Evolutionary conservation across 1,140 invertebrate species (phyloP), one percentile per base, ranked within the genome.

Genomic region (Orius insidiosus): DNA sequence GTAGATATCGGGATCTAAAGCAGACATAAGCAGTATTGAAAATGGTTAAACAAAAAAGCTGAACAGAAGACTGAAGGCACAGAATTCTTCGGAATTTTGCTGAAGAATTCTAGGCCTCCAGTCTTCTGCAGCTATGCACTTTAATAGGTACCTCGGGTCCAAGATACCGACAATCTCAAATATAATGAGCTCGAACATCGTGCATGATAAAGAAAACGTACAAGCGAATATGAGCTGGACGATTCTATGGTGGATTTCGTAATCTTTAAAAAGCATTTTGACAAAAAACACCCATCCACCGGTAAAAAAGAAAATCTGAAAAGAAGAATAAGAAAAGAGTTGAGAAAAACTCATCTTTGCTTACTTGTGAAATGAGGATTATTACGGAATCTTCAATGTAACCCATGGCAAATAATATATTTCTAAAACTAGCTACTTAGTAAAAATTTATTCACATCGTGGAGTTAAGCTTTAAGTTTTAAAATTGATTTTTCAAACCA

Each of bases 151-250:
- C 78, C 68, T 79, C 54, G 75, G 70, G 59, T 95, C 86, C 47
- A 98, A 65, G 51, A 96, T 75, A 36, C 83, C 93, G 42, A 97
- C 67, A 59, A 99, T 99, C 71, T 99, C 96, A 71, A 99, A 99
- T 62, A 99, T 99, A 50, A 99, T 98, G 16, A 99, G 69, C 63
- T 99, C 95, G 68, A 98, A 99, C 88, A 99, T 95, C 4, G 90
- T 96, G 60, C 95, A 97, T 10, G 94, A 98, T 2, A 99, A 65
- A 4, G 95, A 83, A 63, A 99, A 95, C 34, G 93, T 98, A 5
- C 85, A 74, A 1, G 93, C 95, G 64, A 99, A 99, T 56, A 98
- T 89, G 2, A 98, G 65, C 60, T 98, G 87, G 5, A 98, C 90
- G 38, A 92, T 66, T 50, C 78, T 75, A 61, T 97, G 88, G 59